These are phyloP conservation scores for Agonopterix arenella DNA, from an alignment of 2,888 invertebrate species.

Conservation along the genomic window DNA sequence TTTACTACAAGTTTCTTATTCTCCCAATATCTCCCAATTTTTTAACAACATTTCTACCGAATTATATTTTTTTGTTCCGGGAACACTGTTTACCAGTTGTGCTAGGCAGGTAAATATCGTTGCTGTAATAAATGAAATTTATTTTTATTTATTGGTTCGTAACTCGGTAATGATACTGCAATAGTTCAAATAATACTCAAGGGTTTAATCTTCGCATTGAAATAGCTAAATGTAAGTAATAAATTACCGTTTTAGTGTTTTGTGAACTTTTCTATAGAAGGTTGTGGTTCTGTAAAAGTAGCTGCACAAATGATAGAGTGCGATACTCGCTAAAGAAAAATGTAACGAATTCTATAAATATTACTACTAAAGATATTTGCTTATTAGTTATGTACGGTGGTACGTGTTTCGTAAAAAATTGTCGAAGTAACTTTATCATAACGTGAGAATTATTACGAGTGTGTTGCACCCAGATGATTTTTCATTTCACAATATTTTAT, in stretches of 20 bases:
- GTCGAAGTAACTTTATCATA: slow-evolving; percentile 24
- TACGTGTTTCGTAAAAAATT: slow-evolving; percentile 11
- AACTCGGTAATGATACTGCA: slow-evolving; percentile 42
- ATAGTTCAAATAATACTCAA: slow-evolving; percentile 36
- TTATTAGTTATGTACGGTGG: slow-evolving; percentile 11
- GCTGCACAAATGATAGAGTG: slow-evolving; percentile 67
- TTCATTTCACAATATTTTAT: slow-evolving; percentile 59
- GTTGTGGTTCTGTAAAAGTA: slow-evolving; percentile 72
- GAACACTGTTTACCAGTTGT: too few relatives aligned
- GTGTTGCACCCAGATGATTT: slow-evolving; percentile 37
- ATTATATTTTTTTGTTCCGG: too few relatives aligned
- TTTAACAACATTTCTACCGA: too few relatives aligned
- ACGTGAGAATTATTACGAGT: slow-evolving; percentile 20
- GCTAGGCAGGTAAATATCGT: slow-evolving; percentile 69
- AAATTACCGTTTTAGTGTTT: slow-evolving; percentile 48
- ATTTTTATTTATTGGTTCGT: slow-evolving; percentile 62
- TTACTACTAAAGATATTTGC: slow-evolving; percentile 3
- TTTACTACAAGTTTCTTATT: too few relatives aligned
- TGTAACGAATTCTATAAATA: slow-evolving; percentile 27
- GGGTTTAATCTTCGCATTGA: slow-evolving; percentile 30
- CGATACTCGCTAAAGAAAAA: slow-evolving; percentile 60
- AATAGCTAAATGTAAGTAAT: slow-evolving; percentile 44
- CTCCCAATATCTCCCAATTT: too few relatives aligned
- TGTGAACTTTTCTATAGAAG: slow-evolving; percentile 67
- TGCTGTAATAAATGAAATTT: slow-evolving; percentile 53